Conservation (phyloP, 2,113 vertebrate species). For the Colossoma macropomum region DNA sequence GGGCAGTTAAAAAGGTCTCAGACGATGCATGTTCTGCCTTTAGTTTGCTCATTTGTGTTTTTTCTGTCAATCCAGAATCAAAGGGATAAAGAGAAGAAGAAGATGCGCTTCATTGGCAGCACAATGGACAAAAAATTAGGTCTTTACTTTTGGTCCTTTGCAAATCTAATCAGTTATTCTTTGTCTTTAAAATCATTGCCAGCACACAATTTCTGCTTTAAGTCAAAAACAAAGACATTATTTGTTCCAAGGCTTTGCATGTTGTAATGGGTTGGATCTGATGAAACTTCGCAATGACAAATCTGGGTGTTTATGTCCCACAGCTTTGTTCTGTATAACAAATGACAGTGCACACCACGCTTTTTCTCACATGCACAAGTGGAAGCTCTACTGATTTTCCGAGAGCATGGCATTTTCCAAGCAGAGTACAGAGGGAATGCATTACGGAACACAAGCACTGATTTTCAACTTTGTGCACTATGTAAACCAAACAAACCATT, state of each 20-base stretch:
- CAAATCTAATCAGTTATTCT: conserved; percentile 26
- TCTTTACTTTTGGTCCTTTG: background rate
- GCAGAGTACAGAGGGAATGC: conserved; percentile 62
- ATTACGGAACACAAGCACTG: conserved; percentile 54
- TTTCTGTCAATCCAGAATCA: conserved; percentile 18
- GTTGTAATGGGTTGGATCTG: conserved; percentile 25
- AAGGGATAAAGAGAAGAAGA: conserved; percentile 4
- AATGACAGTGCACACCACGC: conserved; percentile 50
- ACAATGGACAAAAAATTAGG: conserved; percentile 21
- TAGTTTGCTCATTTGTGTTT: conserved; percentile 10
- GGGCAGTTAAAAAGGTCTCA: background rate
- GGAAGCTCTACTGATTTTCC: conserved; percentile 46
- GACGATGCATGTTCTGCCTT: background rate
- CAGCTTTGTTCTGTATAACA: conserved; percentile 65
- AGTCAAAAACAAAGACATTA: background rate
- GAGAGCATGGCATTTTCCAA: conserved; percentile 48
- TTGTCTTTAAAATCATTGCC: background rate
- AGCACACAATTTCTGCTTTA: background rate
- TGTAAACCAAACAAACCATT: conserved; percentile 56
- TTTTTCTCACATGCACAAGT: conserved; percentile 14
- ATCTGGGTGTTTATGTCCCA: conserved; percentile 23
- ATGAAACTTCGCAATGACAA: conserved; percentile 18
- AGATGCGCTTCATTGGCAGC: conserved; percentile 18
- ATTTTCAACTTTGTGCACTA: conserved; percentile 55
- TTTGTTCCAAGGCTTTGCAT: conserved; percentile 20